Percentiles rank a stretch among this genome's conserved stretches.
phyloP scores from a whole-genome alignment of 2,888 invertebrate genomes.

The Meganola albula region DNA sequence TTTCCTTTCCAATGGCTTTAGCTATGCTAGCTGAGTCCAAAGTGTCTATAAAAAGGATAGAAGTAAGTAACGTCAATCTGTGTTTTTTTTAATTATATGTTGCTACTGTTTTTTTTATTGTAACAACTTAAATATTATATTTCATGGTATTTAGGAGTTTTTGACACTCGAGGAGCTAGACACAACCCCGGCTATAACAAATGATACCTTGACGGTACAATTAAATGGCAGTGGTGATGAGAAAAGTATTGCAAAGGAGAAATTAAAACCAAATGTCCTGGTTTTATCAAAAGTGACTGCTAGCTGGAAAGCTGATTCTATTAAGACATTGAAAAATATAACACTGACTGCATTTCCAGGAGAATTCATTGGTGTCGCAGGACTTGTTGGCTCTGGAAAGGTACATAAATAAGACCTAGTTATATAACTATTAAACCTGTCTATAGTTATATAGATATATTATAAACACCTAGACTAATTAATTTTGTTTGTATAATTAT shows the following conservation, averaged over 20 bases:
- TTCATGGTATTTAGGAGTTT: constrained; percentile 47
- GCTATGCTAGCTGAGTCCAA: constrained; percentile 79
- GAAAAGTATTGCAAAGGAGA: constrained; percentile 46
- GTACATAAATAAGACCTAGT: constrained; percentile 32
- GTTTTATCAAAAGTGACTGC: constrained; percentile 60
- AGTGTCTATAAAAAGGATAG: constrained; percentile 80
- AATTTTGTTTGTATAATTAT: neutral
- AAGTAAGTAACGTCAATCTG: constrained; percentile 54
- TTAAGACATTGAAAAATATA: constrained; percentile 75
- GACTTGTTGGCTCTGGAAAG: constrained; percentile 88
- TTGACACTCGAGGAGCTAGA: constrained; percentile 59
- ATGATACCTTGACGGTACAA: constrained; percentile 33
- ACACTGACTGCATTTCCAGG: constrained; percentile 72
- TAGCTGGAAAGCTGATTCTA: constrained; percentile 61
- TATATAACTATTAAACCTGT: neutral
- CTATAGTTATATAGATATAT: neutral
- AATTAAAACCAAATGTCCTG: constrained; percentile 41
- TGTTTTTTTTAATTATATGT: neutral
- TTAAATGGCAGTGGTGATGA: constrained; percentile 31
- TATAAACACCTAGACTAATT: neutral
- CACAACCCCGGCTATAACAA: constrained; percentile 44
- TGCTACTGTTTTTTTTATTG: too few species aligned
- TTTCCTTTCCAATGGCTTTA: constrained; percentile 80
- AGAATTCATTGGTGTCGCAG: constrained; percentile 82
- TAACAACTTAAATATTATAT: neutral